These are phyloP conservation scores for Hystrix brachyura DNA, from an alignment of 2,113 vertebrate species.

Conservation along the genomic window DNA sequence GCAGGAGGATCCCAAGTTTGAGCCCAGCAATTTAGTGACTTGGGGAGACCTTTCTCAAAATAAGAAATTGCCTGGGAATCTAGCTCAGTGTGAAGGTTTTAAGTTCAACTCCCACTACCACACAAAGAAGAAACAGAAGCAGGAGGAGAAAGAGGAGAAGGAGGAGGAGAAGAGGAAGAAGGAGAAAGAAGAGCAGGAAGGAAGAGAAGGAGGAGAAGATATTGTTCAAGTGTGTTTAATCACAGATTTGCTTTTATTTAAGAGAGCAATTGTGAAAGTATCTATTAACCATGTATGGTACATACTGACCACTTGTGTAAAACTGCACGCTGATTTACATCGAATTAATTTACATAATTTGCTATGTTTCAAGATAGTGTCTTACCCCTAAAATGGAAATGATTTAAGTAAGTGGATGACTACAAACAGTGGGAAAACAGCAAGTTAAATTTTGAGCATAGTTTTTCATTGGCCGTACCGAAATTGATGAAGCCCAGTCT, in stretches of 20 bases:
- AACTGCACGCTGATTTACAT: background rate
- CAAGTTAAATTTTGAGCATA: slow-evolving; percentile 41
- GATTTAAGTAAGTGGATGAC: background rate
- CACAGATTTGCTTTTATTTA: slow-evolving; percentile 38
- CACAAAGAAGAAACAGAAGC: background rate
- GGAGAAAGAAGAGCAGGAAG: background rate
- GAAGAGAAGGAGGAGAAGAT: background rate
- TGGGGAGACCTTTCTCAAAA: background rate
- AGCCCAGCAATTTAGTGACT: background rate
- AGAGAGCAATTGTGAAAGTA: slow-evolving; percentile 10
- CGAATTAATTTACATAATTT: slow-evolving; percentile 46
- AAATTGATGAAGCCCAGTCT: slow-evolving; percentile 8
- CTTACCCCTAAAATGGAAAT: background rate
- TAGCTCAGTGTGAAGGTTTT: background rate
- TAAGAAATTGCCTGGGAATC: background rate
- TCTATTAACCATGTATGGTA: background rate
- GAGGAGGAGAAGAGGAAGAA: background rate
- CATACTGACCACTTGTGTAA: background rate
- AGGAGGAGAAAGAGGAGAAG: background rate
- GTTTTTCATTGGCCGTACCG: background rate
- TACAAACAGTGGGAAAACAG: background rate
- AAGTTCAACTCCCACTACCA: background rate
- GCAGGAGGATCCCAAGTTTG: background rate
- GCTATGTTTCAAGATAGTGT: slow-evolving; percentile 6
- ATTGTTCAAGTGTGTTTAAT: slow-evolving; percentile 13